These are phyloP conservation scores for Micronycteris hirsuta DNA, from an alignment of 2,113 vertebrate genomes.

Conservation along the genomic window DNA sequence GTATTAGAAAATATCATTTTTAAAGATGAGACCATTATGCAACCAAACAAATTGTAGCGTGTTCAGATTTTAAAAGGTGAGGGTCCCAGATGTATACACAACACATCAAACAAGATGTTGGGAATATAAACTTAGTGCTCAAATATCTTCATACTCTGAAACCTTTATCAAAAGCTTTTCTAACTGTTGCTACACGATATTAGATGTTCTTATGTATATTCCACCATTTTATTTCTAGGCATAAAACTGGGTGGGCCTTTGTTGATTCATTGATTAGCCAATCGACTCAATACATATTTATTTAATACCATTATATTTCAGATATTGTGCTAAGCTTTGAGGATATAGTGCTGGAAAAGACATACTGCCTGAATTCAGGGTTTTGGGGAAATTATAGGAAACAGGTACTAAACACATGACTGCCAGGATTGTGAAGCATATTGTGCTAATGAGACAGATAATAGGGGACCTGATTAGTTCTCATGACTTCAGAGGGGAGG, in stretches of 20 bases:
- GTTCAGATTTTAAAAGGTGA: conserved; percentile 21
- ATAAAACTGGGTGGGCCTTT: not conserved
- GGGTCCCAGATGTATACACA: not conserved
- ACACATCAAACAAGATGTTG: not conserved
- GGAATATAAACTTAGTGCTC: not conserved
- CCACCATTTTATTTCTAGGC: not conserved
- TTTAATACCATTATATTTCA: not conserved
- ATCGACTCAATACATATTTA: not conserved
- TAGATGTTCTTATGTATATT: not conserved
- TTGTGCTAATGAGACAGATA: not conserved
- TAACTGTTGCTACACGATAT: not conserved
- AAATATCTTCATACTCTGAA: not conserved
- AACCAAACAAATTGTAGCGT: not conserved
- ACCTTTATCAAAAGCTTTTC: not conserved
- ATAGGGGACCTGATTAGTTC: not conserved
- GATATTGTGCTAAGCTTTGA: not conserved
- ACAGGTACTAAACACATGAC: not conserved
- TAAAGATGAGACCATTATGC: not conserved
- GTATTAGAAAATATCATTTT: conserved; percentile 11
- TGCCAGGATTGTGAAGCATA: not conserved
- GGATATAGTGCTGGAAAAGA: not conserved
- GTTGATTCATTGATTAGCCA: not conserved
- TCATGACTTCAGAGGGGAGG: not conserved
- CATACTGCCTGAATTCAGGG: not conserved
- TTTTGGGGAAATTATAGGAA: not conserved